These are phyloP conservation scores for Pocillopora damicornis DNA, from an alignment of 64 coral and sea anemone species.

Conservation along the genomic window DNA sequence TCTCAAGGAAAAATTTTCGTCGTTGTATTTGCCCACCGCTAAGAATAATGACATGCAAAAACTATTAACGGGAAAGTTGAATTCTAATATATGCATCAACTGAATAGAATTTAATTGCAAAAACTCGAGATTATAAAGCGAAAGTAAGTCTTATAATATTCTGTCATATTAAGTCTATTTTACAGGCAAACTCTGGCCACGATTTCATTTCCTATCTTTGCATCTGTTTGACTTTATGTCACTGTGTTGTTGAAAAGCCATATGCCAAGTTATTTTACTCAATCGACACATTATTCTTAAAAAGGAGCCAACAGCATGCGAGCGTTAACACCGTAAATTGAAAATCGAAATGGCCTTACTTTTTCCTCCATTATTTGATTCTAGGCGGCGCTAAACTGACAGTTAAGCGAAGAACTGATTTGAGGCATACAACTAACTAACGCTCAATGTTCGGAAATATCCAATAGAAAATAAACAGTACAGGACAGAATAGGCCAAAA, in stretches of 20 bases:
- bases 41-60: neutral
- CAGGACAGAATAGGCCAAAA: neutral
- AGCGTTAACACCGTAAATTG: neutral
- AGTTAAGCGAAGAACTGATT: neutral
- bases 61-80: neutral
- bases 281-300: neutral
- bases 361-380: neutral
- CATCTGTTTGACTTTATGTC: conserved; percentile 5
- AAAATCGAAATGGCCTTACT: neutral
- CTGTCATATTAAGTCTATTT: neutral
- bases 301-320: neutral
- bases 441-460: neutral
- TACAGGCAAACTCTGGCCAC: neutral
- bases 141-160: neutral
- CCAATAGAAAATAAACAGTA: conserved; percentile 12
- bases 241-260: neutral
- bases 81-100: conserved; percentile 22
- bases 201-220: neutral
- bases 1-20: no score
- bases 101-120: conserved; percentile 37
- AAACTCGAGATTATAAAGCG: neutral
- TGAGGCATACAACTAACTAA: neutral
- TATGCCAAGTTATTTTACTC: neutral
- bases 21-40: no score
- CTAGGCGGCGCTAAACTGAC: neutral